phyloP scores from a whole-genome alignment of 2,888 invertebrate genomes.

The Pharmacophagus antenor region DNA sequence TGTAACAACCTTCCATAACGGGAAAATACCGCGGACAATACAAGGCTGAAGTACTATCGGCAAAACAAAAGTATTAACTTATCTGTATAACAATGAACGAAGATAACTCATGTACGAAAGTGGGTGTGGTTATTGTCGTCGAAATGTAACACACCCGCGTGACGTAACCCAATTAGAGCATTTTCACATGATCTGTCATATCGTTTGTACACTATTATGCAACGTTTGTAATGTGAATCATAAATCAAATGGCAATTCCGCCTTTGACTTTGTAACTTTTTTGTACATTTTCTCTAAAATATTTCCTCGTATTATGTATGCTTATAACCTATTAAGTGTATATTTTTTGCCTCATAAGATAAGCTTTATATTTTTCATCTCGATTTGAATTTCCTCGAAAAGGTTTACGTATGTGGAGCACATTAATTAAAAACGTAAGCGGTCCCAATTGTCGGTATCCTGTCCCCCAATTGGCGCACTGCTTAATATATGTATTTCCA shows the following conservation, averaged over 20 bases:
- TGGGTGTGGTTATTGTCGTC: slow-evolving; percentile 20
- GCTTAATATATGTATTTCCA: background rate
- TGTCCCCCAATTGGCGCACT: background rate
- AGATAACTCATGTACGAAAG: background rate
- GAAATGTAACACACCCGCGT: slow-evolving; percentile 7
- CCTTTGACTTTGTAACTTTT: no score
- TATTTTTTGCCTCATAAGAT: no score
- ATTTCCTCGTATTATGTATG: no score
- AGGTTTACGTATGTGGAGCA: background rate
- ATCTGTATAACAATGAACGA: slow-evolving; percentile 8
- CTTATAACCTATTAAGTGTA: no score
- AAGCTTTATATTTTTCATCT: no score
- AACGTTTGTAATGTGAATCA: no score
- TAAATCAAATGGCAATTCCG: no score
- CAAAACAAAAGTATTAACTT: slow-evolving; percentile 11
- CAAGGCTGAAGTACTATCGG: no score
- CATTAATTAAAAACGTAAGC: background rate
- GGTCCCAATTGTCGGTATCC: background rate
- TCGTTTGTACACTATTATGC: background rate
- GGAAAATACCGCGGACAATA: no score
- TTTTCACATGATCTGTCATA: background rate
- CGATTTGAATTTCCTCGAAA: no score
- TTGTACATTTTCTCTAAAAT: no score
- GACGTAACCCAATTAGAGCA: background rate
- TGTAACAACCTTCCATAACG: no score